Evolutionary conservation across 2,888 invertebrate genomes (phyloP).

Genomic region (Phalera bucephala): DNA sequence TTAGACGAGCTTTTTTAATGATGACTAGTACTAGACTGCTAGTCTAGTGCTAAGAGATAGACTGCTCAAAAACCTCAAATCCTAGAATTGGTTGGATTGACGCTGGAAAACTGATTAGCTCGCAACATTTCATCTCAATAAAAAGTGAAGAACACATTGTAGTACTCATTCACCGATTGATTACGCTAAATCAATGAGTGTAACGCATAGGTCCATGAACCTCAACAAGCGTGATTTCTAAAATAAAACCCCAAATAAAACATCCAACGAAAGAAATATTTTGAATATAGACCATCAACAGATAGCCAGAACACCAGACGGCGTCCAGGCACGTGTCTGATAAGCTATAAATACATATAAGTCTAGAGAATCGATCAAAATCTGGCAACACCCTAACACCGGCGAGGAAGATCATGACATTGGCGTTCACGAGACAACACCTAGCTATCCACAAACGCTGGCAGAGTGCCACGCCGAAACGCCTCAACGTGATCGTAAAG

Average conservation of each 20-base stretch:
- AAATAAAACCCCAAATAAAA: neutral
- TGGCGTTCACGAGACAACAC: conserved; percentile 24
- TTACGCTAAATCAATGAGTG: too few species aligned
- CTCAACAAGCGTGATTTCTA: neutral
- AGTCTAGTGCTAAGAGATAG: too few species aligned
- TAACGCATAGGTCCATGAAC: neutral
- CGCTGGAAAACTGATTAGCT: too few species aligned
- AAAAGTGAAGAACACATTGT: too few species aligned
- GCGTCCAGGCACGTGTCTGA: neutral
- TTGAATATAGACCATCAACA: neutral
- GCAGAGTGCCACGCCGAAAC: conserved; percentile 31
- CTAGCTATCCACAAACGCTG: conserved; percentile 15
- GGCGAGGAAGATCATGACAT: conserved; percentile 35
- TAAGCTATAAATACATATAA: neutral
- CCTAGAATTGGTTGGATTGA: too few species aligned
- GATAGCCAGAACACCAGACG: neutral
- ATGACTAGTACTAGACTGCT: too few species aligned
- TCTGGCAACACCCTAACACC: neutral
- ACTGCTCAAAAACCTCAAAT: too few species aligned
- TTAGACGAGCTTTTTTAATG: too few species aligned
- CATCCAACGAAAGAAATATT: neutral
- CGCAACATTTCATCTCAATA: too few species aligned
- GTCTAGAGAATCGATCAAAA: neutral
- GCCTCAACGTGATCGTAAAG: conserved; percentile 28
- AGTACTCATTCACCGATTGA: too few species aligned